Conservation (phyloP, 2,113 vertebrate genomes). For the Synchiropus splendidus region DNA sequence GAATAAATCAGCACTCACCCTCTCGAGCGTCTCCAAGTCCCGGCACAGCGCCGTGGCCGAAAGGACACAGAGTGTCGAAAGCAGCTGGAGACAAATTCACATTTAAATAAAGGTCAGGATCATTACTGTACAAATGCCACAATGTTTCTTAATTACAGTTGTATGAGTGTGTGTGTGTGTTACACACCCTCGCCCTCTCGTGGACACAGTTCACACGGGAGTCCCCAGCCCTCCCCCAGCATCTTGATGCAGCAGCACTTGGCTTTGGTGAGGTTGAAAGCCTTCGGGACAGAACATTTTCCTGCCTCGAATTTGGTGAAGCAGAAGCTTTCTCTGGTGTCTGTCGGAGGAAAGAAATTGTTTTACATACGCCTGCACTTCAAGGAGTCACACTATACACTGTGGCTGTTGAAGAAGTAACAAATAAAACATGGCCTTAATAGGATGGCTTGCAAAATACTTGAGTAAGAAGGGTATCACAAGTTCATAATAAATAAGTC, state of each 20-base stretch:
- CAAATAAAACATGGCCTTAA: too few species aligned
- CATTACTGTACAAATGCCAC: constrained; percentile 7
- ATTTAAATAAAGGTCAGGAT: constrained; percentile 1
- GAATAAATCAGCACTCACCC: constrained; percentile 62
- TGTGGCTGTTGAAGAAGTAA: too few species aligned
- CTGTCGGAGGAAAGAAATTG: constrained; percentile 52
- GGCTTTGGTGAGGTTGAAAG: constrained; percentile 86
- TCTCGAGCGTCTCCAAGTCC: constrained; percentile 71
- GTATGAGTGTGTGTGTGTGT: constrained; percentile 1
- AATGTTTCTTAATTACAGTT: neutral
- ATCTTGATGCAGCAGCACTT: constrained; percentile 90
- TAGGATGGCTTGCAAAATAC: too few species aligned
- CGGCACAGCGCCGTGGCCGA: constrained; percentile 77
- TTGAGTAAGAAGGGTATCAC: neutral
- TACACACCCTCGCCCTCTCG: constrained; percentile 74
- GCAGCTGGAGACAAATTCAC: constrained; percentile 56
- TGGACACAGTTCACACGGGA: constrained; percentile 91
- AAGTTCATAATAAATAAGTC: neutral
- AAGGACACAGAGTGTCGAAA: constrained; percentile 78
- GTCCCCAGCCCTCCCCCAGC: constrained; percentile 88
- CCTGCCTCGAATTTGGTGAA: constrained; percentile 85
- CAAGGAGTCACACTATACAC: too few species aligned
- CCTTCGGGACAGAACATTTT: constrained; percentile 82
- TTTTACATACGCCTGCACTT: too few species aligned
- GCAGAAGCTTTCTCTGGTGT: constrained; percentile 87